phyloP scores from a whole-genome alignment of 2,888 invertebrate genomes.

The Aspidiotus destructor region DNA sequence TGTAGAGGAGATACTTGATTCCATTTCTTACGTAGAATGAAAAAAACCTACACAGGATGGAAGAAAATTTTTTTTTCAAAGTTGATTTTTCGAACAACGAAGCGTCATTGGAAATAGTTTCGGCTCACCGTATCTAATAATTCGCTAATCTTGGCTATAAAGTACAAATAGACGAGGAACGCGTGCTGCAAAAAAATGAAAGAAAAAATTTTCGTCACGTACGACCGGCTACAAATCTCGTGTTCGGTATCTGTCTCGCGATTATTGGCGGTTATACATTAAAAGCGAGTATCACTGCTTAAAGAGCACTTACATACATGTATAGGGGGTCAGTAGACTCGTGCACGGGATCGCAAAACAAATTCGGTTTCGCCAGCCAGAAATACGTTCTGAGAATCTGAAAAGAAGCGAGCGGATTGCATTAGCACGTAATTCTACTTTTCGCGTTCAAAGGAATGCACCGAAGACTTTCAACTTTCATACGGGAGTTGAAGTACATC shows the following conservation, averaged over 20 bases:
- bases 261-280: too few species aligned
- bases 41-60: constrained; percentile 44
- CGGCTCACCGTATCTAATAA: constrained; percentile 50
- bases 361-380: constrained; percentile 23
- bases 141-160: constrained; percentile 51
- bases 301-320: constrained; percentile 24
- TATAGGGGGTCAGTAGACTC: constrained; percentile 1
- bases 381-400: constrained; percentile 29
- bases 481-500: too few species aligned
- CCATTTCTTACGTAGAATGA: constrained; percentile 50
- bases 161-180: constrained; percentile 48
- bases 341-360: constrained; percentile 29
- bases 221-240: not conserved
- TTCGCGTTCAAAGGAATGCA: not conserved
- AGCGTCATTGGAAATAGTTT: not conserved
- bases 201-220: not conserved
- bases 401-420: constrained; percentile 5
- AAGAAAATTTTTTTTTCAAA: not conserved
- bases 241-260: too few species aligned
- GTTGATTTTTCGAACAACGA: not conserved
- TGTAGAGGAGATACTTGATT: constrained; percentile 51
- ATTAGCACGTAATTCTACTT: not conserved
- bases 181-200: constrained; percentile 42
- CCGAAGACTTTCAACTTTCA: too few species aligned
- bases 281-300: too few species aligned